Percentiles rank a stretch among this genome's conserved stretches.
phyloP scores from a whole-genome alignment of 2,797 vertebrate species.

The Gymnoscopelus microlampas region DNA sequence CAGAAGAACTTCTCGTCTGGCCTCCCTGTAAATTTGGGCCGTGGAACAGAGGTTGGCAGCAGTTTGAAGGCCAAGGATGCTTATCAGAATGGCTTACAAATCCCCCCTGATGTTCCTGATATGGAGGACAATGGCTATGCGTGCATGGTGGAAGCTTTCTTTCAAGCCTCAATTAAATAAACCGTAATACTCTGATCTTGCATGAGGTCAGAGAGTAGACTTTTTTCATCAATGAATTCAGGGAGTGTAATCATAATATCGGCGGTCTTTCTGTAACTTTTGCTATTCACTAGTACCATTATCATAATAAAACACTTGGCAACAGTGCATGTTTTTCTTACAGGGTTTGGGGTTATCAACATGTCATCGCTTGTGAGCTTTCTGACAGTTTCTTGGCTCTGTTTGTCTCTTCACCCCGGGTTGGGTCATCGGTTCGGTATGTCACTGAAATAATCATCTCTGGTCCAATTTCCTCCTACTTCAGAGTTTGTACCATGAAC shows the following conservation, averaged over 20 bases:
- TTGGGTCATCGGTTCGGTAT: too few relatives aligned
- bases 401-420: constrained; percentile 9
- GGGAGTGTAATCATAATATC: constrained; percentile 62
- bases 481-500: background rate
- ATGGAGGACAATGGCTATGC: constrained; percentile 78
- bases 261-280: constrained; percentile 34
- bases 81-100: constrained; percentile 77
- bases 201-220: constrained; percentile 66
- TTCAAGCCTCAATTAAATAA: constrained; percentile 75
- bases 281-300: constrained; percentile 32
- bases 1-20: constrained; percentile 37
- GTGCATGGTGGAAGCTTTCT: constrained; percentile 69
- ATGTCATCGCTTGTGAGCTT: constrained; percentile 7
- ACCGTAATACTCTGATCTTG: constrained; percentile 64
- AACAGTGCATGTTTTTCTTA: background rate
- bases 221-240: constrained; percentile 66
- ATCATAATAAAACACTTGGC: constrained; percentile 39
- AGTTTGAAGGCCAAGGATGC: constrained; percentile 68
- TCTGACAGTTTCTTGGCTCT: constrained; percentile 28
- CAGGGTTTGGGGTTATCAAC: constrained; percentile 5
- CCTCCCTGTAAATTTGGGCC: constrained; percentile 64
- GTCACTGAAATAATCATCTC: background rate
- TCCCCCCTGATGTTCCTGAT: constrained; percentile 77
- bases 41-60: constrained; percentile 76
- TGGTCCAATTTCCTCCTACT: constrained; percentile 21